phyloP scores from a whole-genome alignment of 2,888 invertebrate species.

The Panzeria rudis region DNA sequence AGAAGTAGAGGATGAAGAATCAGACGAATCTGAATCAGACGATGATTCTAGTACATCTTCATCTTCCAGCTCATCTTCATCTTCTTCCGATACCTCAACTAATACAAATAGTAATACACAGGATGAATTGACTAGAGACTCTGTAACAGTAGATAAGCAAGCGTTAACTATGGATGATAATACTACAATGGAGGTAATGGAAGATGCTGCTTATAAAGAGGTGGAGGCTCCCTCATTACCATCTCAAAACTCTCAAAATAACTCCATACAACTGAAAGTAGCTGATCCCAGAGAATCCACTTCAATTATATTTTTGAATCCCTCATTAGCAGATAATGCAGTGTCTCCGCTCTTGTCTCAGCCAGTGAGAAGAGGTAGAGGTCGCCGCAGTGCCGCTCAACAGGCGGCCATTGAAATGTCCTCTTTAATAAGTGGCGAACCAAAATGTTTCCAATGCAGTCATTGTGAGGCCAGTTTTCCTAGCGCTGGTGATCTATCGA shows the following conservation, averaged over 20 bases:
- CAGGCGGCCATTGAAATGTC: slow-evolving; percentile 75
- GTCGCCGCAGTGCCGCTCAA: slow-evolving; percentile 77
- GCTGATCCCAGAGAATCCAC: slow-evolving; percentile 79
- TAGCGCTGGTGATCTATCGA: slow-evolving; percentile 83
- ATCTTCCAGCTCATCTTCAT: slow-evolving; percentile 73
- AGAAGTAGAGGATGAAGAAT: slow-evolving; percentile 73
- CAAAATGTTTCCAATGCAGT: slow-evolving; percentile 82
- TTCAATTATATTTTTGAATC: slow-evolving; percentile 78
- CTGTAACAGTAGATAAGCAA: slow-evolving; percentile 9
- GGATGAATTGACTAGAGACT: slow-evolving; percentile 70
- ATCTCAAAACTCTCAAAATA: slow-evolving; percentile 57
- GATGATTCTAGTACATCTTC: slow-evolving; percentile 74
- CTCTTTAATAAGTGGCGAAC: slow-evolving; percentile 74
- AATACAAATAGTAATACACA: slow-evolving; percentile 73
- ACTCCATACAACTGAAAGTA: slow-evolving; percentile 71
- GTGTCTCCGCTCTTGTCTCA: slow-evolving; percentile 40
- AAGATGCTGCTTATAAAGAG: slow-evolving; percentile 73
- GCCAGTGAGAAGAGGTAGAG: slow-evolving; percentile 77
- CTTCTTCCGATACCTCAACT: slow-evolving; percentile 59
- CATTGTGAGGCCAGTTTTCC: slow-evolving; percentile 83
- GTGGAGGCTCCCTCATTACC: slow-evolving; percentile 61
- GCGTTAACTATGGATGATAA: slow-evolving; percentile 44
- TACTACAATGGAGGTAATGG: slow-evolving; percentile 62
- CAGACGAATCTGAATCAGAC: slow-evolving; percentile 75
- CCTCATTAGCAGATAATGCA: slow-evolving; percentile 53